Percentiles rank a stretch among this genome's conserved stretches.
Conservation (phyloP, 2,113 vertebrate genomes). For the Saimiri boliviensis region DNA sequence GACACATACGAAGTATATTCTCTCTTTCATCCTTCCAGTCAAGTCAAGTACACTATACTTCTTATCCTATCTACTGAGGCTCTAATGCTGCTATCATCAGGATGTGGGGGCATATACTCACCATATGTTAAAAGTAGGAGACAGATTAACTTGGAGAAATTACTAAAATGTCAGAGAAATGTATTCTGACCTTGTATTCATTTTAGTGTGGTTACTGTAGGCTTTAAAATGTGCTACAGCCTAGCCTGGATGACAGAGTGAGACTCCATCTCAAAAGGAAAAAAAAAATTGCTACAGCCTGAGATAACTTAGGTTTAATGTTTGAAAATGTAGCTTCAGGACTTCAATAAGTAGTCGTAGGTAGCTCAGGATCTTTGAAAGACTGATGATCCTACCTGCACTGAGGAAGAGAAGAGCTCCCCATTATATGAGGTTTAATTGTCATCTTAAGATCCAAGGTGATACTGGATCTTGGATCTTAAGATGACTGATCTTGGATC, state of each 20-base stretch:
- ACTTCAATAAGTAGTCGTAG: neutral
- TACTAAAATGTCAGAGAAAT: neutral
- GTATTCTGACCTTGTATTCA: neutral
- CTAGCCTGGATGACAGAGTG: too few relatives aligned
- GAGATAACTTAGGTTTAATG: neutral
- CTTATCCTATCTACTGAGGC: neutral
- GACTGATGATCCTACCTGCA: neutral
- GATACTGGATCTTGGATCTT: too few relatives aligned
- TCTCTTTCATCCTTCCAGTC: neutral
- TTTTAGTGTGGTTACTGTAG: neutral
- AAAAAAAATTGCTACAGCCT: neutral
- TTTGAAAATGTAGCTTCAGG: neutral
- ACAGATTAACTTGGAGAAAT: neutral
- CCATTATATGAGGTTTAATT: neutral
- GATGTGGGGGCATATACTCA: rapidly evolving
- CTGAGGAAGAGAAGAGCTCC: neutral
- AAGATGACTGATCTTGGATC: too few relatives aligned
- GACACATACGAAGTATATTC: neutral
- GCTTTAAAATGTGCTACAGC: neutral
- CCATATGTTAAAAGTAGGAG: neutral
- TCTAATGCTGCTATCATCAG: neutral
- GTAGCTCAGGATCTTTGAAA: neutral
- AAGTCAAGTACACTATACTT: neutral
- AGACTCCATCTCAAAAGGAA: too few relatives aligned
- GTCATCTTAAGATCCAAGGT: neutral